phyloP scores from a whole-genome alignment of 1,140 invertebrate species.

The Papilio helenus region DNA sequence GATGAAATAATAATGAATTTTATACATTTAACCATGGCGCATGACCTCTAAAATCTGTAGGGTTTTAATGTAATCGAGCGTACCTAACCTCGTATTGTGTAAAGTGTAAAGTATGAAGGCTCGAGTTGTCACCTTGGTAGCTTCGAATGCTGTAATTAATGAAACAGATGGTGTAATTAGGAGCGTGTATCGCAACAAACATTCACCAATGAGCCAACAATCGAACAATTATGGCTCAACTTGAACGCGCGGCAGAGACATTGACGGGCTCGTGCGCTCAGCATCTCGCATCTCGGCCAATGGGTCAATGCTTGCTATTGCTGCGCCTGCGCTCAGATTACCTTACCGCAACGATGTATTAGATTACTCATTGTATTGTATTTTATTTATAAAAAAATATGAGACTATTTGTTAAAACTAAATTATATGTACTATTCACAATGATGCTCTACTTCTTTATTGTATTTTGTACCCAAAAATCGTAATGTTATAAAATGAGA shows the following conservation, averaged over 20 bases:
- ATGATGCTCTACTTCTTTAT: background rate
- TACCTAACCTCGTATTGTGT: slow-evolving; percentile 29
- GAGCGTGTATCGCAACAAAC: slow-evolving; percentile 41
- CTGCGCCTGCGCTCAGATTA: slow-evolving; percentile 14
- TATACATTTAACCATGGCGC: background rate
- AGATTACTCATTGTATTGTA: slow-evolving; percentile 22
- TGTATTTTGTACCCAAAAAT: background rate
- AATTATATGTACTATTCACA: background rate
- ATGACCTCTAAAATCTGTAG: slow-evolving; percentile 12
- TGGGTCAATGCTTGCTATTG: slow-evolving; percentile 45
- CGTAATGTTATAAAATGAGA: background rate
- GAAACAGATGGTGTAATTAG: slow-evolving; percentile 39
- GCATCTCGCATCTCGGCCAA: slow-evolving; percentile 46
- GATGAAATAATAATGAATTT: background rate
- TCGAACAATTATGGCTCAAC: slow-evolving; percentile 49
- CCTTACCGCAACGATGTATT: slow-evolving; percentile 22
- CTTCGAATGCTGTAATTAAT: slow-evolving; percentile 36
- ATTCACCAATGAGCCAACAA: slow-evolving; percentile 48
- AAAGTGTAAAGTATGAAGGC: slow-evolving; percentile 26
- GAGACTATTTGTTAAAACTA: background rate
- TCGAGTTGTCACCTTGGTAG: slow-evolving; percentile 34
- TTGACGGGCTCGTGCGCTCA: slow-evolving; percentile 45
- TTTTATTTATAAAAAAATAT: background rate
- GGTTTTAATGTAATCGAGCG: slow-evolving; percentile 10
- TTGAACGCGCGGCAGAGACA: slow-evolving; percentile 46